These are phyloP conservation scores for Andrena dorsata DNA, from an alignment of 2,888 invertebrate genomes.

Conservation along the genomic window DNA sequence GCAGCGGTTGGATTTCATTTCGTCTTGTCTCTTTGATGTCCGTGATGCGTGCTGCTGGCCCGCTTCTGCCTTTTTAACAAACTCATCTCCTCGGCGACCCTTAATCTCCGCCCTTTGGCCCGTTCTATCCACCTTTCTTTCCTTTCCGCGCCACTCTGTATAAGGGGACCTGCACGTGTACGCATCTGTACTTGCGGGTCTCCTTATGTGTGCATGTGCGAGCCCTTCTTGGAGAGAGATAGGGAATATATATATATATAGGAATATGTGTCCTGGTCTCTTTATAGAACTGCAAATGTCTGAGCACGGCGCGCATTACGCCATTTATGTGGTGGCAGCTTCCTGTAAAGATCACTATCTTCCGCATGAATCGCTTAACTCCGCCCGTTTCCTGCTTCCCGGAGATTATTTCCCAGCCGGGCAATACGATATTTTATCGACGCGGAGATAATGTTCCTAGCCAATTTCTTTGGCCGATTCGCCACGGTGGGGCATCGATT, in stretches of 20 bases:
- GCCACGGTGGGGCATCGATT: slow-evolving; percentile 19
- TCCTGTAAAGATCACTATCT: slow-evolving; percentile 61
- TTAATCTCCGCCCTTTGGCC: slow-evolving; percentile 84
- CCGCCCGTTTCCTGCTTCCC: slow-evolving; percentile 25
- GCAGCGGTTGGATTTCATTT: slow-evolving; percentile 85
- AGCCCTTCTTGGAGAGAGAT: background rate
- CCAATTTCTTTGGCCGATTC: slow-evolving; percentile 52
- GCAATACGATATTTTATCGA: slow-evolving; percentile 34
- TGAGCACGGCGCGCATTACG: slow-evolving; percentile 68
- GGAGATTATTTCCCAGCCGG: slow-evolving; percentile 51
- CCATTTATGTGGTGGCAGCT: slow-evolving; percentile 49
- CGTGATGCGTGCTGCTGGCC: slow-evolving; percentile 85
- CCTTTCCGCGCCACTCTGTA: slow-evolving; percentile 65
- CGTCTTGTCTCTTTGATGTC: slow-evolving; percentile 85
- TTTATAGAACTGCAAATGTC: slow-evolving; percentile 73
- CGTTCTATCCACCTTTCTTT: slow-evolving; percentile 74
- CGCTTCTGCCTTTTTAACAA: slow-evolving; percentile 86
- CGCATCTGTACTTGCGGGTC: background rate
- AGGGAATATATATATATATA: background rate
- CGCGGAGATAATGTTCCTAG: slow-evolving; percentile 35
- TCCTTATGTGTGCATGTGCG: background rate
- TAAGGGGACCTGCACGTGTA: slow-evolving; percentile 26
- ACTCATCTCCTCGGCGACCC: slow-evolving; percentile 85
- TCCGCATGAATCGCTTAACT: slow-evolving; percentile 55
- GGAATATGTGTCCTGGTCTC: slow-evolving; percentile 27